Evolutionary conservation across 2,797 vertebrate genomes (phyloP).

Genomic region (Cuniculus paca): DNA sequence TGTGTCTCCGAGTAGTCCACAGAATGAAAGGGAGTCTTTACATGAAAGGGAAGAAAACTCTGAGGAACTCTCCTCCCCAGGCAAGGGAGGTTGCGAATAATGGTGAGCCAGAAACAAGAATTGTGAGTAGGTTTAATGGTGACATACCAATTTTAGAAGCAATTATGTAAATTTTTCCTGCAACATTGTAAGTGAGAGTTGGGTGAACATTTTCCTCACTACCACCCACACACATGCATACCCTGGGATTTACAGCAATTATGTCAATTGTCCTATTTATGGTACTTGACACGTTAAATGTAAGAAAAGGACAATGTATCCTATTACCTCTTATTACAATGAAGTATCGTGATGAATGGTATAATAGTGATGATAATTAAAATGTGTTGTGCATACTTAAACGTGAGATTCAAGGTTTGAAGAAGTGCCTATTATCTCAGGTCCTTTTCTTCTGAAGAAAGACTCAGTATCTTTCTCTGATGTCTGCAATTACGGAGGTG

Average conservation of each 20-base stretch:
- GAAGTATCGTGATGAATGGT: conserved; percentile 85
- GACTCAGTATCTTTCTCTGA: conserved; percentile 33
- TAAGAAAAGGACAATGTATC: conserved; percentile 88
- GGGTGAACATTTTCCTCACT: conserved; percentile 66
- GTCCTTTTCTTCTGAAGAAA: conserved; percentile 68
- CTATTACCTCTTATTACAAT: conserved; percentile 88
- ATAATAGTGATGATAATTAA: conserved; percentile 85
- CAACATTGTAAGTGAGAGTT: conserved; percentile 82
- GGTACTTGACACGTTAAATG: conserved; percentile 87
- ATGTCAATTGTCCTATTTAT: conserved; percentile 90
- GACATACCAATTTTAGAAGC: conserved; percentile 86
- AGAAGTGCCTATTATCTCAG: conserved; percentile 81
- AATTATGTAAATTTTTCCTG: conserved; percentile 88
- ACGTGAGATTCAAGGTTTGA: conserved; percentile 83
- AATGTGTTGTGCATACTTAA: conserved; percentile 85
- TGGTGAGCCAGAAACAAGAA: conserved; percentile 68
- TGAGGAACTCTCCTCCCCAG: background rate
- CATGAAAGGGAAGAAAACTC: background rate
- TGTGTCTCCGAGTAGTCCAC: background rate
- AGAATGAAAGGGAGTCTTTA: background rate
- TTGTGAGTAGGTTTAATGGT: conserved; percentile 77
- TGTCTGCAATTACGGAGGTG: conserved; percentile 66
- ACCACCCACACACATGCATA: conserved; percentile 71
- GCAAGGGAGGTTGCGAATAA: fast-evolving
- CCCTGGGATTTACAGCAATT: conserved; percentile 87